phyloP scores from a whole-genome alignment of 2,888 invertebrate genomes.

The Tenthredo scrophulariae region DNA sequence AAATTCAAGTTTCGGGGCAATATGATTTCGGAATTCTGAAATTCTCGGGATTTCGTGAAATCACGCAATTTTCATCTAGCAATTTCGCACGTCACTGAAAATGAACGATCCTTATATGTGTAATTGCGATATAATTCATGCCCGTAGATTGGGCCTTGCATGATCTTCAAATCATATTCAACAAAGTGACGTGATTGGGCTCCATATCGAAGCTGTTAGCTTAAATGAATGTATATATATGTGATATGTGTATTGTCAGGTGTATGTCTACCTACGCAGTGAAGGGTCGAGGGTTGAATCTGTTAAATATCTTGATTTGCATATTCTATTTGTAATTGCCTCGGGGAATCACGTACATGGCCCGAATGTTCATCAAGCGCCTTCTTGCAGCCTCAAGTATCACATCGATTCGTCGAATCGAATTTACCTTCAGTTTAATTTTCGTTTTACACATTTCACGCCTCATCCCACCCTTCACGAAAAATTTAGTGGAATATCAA shows the following conservation, averaged over 20 bases:
- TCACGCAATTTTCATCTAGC: background rate
- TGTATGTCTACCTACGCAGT: background rate
- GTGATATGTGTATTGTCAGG: background rate
- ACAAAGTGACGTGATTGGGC: background rate
- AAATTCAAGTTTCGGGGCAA: background rate
- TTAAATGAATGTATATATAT: background rate
- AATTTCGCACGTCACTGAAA: background rate
- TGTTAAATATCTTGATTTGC: background rate
- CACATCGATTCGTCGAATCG: background rate
- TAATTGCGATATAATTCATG: background rate
- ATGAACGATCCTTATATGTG: background rate
- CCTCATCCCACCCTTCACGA: background rate
- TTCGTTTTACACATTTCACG: background rate
- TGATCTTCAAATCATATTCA: background rate
- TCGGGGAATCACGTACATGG: background rate
- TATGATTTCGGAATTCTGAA: background rate
- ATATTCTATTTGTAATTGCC: background rate
- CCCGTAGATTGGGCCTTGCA: background rate
- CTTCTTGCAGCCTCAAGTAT: background rate
- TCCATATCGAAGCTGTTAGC: background rate
- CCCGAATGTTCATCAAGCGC: background rate
- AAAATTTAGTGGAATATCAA: background rate
- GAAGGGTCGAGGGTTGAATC: background rate
- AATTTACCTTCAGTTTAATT: background rate
- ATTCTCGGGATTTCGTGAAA: background rate